phyloP scores from a whole-genome alignment of 37 sponge, comb jelly and placozoan genomes.

The Chondrilla cf. caribensis region DNA sequence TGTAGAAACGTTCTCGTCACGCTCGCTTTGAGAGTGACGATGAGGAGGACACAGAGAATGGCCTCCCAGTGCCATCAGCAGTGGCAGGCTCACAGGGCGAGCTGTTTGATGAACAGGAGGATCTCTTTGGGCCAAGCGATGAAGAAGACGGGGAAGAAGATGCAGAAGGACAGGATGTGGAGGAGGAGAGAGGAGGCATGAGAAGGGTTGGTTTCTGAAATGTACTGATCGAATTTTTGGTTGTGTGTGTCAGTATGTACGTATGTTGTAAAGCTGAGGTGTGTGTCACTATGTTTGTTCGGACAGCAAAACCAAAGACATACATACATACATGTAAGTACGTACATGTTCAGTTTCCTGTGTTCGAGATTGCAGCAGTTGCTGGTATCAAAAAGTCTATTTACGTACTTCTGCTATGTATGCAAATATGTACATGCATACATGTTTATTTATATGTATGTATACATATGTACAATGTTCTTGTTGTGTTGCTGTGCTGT shows the following conservation, averaged over 20 bases:
- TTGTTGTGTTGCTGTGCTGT: too few species aligned
- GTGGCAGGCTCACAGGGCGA: neutral
- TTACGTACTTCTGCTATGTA: too few species aligned
- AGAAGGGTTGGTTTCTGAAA: neutral
- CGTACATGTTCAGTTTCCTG: neutral
- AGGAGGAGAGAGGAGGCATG: neutral
- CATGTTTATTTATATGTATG: too few species aligned
- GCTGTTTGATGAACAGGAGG: neutral
- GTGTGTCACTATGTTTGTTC: too few species aligned
- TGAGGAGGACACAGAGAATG: constrained; percentile 66
- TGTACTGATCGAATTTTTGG: neutral
- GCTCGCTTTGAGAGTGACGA: constrained; percentile 62
- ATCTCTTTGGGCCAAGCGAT: constrained; percentile 63
- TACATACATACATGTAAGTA: neutral
- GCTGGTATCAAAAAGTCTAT: too few species aligned
- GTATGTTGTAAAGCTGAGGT: too few species aligned
- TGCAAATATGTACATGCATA: too few species aligned
- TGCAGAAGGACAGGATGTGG: neutral
- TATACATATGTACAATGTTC: too few species aligned
- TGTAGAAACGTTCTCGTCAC: constrained; percentile 26
- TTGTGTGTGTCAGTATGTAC: neutral
- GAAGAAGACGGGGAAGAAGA: constrained; percentile 44
- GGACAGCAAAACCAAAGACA: too few species aligned
- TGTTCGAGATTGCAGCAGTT: too few species aligned
- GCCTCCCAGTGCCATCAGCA: too few species aligned